Percentiles rank a stretch among this genome's conserved stretches.
phyloP scores from a whole-genome alignment of 2,113 vertebrate genomes.

The Seriola rivoliana region DNA sequence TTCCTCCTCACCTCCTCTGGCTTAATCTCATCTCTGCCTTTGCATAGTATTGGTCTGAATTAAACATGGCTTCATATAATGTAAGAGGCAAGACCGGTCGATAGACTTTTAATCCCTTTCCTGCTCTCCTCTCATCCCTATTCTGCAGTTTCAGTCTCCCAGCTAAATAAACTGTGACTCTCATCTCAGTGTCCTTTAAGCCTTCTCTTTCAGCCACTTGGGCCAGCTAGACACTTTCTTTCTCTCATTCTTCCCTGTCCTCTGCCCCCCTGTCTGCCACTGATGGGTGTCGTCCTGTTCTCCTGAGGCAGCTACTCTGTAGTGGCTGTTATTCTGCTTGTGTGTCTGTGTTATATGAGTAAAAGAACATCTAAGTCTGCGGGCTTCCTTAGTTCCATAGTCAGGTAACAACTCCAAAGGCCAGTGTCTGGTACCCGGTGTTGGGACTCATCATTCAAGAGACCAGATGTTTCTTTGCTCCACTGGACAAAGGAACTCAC shows the following conservation, averaged over 20 bases:
- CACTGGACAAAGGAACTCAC: no score
- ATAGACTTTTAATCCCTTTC: slow-evolving; percentile 81
- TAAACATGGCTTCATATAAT: slow-evolving; percentile 82
- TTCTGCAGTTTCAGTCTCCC: slow-evolving; percentile 66
- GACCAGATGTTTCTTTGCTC: no score
- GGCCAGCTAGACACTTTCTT: slow-evolving; percentile 49
- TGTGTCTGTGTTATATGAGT: slow-evolving; percentile 20
- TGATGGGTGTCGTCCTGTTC: slow-evolving; percentile 36
- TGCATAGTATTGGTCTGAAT: slow-evolving; percentile 69
- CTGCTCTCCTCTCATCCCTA: slow-evolving; percentile 60
- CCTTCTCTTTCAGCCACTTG: slow-evolving; percentile 46
- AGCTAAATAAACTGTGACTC: slow-evolving; percentile 67
- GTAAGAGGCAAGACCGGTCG: slow-evolving; percentile 73
- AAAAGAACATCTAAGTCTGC: slow-evolving; percentile 15
- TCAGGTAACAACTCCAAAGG: no score
- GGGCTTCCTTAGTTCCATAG: no score
- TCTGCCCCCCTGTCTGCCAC: slow-evolving; percentile 19
- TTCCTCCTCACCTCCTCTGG: not conserved
- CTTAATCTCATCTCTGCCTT: slow-evolving; percentile 51
- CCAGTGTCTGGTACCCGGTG: no score
- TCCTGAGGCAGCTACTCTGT: slow-evolving; percentile 40
- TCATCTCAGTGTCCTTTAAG: slow-evolving; percentile 69
- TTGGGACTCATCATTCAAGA: no score
- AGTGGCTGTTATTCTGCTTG: not conserved
- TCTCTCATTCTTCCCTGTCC: slow-evolving; percentile 23